phyloP scores from a whole-genome alignment of 2,797 vertebrate species.

The Neoniphon sammara region DNA sequence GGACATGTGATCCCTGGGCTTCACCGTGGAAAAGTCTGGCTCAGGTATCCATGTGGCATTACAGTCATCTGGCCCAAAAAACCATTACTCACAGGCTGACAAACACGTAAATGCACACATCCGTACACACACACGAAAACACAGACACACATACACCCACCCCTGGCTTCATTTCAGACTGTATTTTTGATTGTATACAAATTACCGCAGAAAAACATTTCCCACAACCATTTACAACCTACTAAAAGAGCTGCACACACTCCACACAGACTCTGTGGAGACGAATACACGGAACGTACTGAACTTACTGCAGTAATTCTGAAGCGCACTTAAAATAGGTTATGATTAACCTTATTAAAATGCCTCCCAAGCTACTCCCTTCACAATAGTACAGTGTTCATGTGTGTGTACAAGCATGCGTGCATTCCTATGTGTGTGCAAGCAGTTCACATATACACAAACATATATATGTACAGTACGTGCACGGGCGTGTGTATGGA shows the following conservation, averaged over 20 bases:
- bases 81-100: constrained; percentile 69
- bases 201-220: neutral
- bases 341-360: constrained; percentile 30
- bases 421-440: neutral
- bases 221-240: neutral
- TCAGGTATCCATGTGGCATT: constrained; percentile 71
- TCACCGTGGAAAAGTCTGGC: constrained; percentile 68
- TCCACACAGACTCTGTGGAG: neutral
- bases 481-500: constrained; percentile 5
- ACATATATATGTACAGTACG: constrained; percentile 9
- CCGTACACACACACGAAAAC: constrained; percentile 7
- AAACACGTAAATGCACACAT: constrained; percentile 43
- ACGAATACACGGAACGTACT: neutral
- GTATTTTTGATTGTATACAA: constrained; percentile 16
- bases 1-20: constrained; percentile 64
- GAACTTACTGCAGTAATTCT: neutral
- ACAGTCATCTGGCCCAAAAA: constrained; percentile 68
- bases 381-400: neutral
- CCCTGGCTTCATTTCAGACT: neutral
- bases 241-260: neutral
- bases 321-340: constrained; percentile 17
- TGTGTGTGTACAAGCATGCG: neutral
- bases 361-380: neutral
- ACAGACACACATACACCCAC: constrained; percentile 20
- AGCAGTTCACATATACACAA: neutral